Evolutionary conservation across 1,140 invertebrate genomes (phyloP).

Genomic region (Polypedilum vanderplanki): DNA sequence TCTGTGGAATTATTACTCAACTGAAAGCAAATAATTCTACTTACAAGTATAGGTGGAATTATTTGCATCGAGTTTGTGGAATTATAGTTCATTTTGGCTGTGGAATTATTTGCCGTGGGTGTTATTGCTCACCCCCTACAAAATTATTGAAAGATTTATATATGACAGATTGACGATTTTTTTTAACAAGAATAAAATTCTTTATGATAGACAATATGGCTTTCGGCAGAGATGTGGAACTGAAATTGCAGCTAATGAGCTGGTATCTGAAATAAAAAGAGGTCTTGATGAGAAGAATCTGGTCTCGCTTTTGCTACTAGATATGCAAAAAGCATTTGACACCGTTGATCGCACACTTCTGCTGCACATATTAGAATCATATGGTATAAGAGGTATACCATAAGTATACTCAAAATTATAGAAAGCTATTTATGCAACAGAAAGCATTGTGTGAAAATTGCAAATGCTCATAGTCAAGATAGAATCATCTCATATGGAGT

Average conservation of each 20-base stretch:
- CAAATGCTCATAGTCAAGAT: background rate
- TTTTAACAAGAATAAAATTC: too few species aligned
- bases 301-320: constrained; percentile 31
- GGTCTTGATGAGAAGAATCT: constrained; percentile 27
- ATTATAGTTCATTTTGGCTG: too few species aligned
- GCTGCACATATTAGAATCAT: background rate
- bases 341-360: constrained; percentile 31
- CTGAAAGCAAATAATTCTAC: too few species aligned
- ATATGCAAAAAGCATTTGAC: constrained; percentile 34
- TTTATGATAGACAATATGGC: too few species aligned
- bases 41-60: too few species aligned
- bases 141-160: background rate
- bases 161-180: too few species aligned
- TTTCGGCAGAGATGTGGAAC: too few species aligned
- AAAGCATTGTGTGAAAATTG: background rate
- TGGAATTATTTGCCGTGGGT: too few species aligned
- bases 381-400: constrained; percentile 27
- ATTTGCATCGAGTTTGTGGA: too few species aligned
- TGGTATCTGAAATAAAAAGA: background rate
- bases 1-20: too few species aligned
- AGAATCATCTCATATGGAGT: background rate
- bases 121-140: too few species aligned
- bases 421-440: background rate
- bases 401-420: background rate
- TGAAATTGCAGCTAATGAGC: background rate